Evolutionary conservation across 2,888 invertebrate genomes (phyloP).

Genomic region (Tyria jacobaeae): DNA sequence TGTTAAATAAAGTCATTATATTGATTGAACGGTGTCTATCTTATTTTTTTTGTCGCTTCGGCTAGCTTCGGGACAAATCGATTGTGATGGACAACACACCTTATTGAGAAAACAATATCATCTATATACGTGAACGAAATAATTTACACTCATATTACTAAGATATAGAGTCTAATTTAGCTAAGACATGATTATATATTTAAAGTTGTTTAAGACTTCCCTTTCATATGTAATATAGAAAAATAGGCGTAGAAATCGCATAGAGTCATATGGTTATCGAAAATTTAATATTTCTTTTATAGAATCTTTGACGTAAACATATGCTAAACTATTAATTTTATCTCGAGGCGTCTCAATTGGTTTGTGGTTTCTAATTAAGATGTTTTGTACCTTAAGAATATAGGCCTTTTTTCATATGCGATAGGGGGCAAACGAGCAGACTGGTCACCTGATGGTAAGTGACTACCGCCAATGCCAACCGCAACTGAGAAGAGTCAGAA

Average conservation of each 20-base stretch:
- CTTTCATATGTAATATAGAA: slow-evolving; percentile 57
- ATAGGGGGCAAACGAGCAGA: no score
- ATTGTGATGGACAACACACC: slow-evolving; percentile 75
- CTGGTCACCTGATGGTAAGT: no score
- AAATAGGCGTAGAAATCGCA: slow-evolving; percentile 77
- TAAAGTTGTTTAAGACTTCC: slow-evolving; percentile 17
- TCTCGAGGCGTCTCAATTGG: slow-evolving; percentile 23
- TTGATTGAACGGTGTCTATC: slow-evolving; percentile 77
- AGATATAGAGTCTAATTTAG: slow-evolving; percentile 6
- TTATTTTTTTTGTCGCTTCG: slow-evolving; percentile 57
- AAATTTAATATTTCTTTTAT: slow-evolving; percentile 61
- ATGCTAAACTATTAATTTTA: slow-evolving; percentile 42
- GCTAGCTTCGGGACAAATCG: slow-evolving; percentile 76
- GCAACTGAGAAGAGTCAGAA: no score
- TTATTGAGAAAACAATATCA: slow-evolving; percentile 62
- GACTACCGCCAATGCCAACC: no score
- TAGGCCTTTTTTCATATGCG: no score
- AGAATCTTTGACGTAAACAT: slow-evolving; percentile 61
- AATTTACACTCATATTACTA: not conserved
- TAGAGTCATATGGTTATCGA: slow-evolving; percentile 61
- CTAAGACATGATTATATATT: not conserved
- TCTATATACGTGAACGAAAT: slow-evolving; percentile 12
- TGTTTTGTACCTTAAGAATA: no score
- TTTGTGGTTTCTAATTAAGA: slow-evolving; percentile 24
- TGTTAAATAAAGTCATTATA: slow-evolving; percentile 86